phyloP scores from a whole-genome alignment of 2,113 vertebrate species.

The Excalfactoria chinensis region DNA sequence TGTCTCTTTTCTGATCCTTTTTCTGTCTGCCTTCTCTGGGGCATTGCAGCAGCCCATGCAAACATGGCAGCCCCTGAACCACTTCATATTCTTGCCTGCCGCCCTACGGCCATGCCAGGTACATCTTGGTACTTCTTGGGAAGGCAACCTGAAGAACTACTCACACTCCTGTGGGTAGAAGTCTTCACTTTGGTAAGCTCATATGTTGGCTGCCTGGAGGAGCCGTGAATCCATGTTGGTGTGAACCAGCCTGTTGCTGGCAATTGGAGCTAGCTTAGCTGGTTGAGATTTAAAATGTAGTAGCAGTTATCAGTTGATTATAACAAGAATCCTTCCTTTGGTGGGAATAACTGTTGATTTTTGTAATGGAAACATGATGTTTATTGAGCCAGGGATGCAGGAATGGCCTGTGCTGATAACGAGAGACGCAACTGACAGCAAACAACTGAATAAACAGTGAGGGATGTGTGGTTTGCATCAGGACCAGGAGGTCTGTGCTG shows the following conservation, averaged over 20 bases:
- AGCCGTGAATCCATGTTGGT: background rate
- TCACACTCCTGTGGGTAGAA: background rate
- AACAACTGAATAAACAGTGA: background rate
- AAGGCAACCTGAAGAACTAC: background rate
- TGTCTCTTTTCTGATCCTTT: background rate
- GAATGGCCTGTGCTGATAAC: background rate
- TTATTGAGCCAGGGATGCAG: background rate
- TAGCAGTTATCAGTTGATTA: background rate
- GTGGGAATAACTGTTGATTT: background rate
- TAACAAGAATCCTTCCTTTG: background rate
- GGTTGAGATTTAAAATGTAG: background rate
- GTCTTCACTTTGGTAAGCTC: background rate
- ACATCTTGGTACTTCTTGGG: background rate
- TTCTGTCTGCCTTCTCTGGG: background rate
- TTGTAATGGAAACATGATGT: background rate
- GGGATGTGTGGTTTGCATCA: background rate
- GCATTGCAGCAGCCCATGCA: background rate
- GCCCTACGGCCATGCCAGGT: background rate
- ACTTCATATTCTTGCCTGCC: accelerated
- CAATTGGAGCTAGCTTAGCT: background rate
- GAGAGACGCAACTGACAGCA: background rate
- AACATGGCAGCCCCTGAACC: background rate
- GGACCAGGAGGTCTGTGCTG: conserved; percentile 8
- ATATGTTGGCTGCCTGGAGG: background rate
- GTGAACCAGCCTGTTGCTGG: background rate